phyloP scores from a whole-genome alignment of 1,140 invertebrate species.

The Tetramorium simillimum region DNA sequence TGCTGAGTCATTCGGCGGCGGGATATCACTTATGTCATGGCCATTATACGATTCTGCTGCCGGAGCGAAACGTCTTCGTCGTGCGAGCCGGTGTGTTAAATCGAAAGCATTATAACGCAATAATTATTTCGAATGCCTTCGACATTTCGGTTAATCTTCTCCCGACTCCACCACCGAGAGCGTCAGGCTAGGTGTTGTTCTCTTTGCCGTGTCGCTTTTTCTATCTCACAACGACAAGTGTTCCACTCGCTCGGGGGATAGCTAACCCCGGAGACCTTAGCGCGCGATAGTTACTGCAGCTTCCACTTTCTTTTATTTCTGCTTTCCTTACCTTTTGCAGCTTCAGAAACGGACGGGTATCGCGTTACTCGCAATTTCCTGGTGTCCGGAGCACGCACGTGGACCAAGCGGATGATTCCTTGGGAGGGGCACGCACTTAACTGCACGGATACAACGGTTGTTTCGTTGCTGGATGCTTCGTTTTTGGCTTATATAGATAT shows the following conservation, averaged over 20 bases:
- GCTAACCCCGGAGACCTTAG: conserved; percentile 52
- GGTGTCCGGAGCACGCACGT: conserved; percentile 73
- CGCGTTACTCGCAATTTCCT: conserved; percentile 64
- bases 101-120: not conserved
- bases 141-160: not conserved
- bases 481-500: conserved; percentile 19
- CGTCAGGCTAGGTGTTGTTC: not conserved
- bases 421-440: conserved; percentile 60
- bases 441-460: conserved; percentile 59
- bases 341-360: conserved; percentile 63
- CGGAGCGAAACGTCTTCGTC: not conserved
- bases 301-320: conserved; percentile 44
- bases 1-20: conserved; percentile 41
- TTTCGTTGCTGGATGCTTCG: conserved; percentile 56
- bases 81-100: not conserved
- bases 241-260: conserved; percentile 41
- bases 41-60: not conserved
- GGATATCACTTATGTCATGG: conserved; percentile 30
- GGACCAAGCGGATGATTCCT: conserved; percentile 63
- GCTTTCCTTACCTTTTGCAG: conserved; percentile 33
- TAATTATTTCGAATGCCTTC: not conserved
- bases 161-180: not conserved
- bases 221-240: conserved; percentile 49
- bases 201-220: conserved; percentile 14
- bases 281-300: conserved; percentile 49